Conservation (phyloP, 1,140 invertebrate genomes). For the Drosophila suzukii region DNA sequence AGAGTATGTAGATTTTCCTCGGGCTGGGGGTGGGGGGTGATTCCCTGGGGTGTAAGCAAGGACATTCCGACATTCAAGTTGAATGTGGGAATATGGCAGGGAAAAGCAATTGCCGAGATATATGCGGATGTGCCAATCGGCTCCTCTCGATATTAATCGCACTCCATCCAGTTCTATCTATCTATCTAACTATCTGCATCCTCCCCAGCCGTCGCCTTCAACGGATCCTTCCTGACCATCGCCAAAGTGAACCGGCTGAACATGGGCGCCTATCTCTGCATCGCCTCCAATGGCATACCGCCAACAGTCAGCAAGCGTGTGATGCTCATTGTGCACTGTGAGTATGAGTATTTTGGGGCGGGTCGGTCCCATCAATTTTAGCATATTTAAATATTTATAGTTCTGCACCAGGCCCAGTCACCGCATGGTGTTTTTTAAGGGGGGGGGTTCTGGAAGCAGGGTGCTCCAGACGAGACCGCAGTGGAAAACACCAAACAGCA, state of each 20-base stretch:
- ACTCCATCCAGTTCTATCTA: conserved; percentile 1
- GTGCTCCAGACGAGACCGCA: conserved; percentile 46
- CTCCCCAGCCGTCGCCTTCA: conserved; percentile 86
- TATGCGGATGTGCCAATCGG: conserved; percentile 5
- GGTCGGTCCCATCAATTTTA: conserved; percentile 71
- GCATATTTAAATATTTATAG: conserved; percentile 83
- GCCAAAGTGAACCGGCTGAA: conserved; percentile 93
- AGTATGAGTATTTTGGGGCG: conserved; percentile 83
- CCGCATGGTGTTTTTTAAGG: conserved; percentile 48
- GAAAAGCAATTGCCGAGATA: conserved; percentile 15
- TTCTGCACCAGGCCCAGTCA: conserved; percentile 58
- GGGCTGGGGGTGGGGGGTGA: not conserved
- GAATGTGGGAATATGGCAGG: conserved; percentile 5
- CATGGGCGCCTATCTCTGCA: conserved; percentile 96
- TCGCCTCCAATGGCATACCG: conserved; percentile 93
- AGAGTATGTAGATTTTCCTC: conserved; percentile 4
- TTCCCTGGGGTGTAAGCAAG: not conserved
- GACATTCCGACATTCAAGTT: conserved; percentile 16
- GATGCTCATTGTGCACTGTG: conserved; percentile 94
- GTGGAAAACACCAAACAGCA: conserved; percentile 4
- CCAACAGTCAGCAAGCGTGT: conserved; percentile 95
- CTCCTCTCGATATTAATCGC: conserved; percentile 12
- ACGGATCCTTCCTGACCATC: conserved; percentile 91
- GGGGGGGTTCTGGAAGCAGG: conserved; percentile 31
- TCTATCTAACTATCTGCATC: not conserved